Conservation (phyloP, 2,888 invertebrate genomes). For the Chironomus tentans region DNA sequence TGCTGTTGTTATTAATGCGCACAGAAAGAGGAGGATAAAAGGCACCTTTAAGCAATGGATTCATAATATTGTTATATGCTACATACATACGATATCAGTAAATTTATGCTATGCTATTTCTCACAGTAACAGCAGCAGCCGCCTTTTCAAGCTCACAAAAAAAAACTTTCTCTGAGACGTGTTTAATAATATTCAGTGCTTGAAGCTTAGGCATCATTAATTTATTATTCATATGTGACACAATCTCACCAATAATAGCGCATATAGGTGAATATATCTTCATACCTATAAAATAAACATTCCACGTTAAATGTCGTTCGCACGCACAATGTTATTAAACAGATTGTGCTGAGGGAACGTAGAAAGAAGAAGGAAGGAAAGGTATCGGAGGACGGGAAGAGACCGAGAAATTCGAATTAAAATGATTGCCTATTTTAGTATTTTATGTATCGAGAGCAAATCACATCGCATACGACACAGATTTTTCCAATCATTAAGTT, state of each 20-base stretch:
- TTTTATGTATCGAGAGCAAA: neutral
- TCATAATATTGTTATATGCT: neutral
- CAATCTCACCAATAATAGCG: neutral
- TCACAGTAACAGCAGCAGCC: neutral
- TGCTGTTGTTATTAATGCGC: neutral
- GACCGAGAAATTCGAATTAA: neutral
- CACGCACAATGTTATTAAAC: neutral
- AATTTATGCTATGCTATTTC: neutral
- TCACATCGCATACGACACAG: neutral
- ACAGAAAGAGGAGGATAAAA: neutral
- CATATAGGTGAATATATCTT: neutral
- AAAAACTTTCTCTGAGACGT: neutral
- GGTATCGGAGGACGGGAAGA: neutral
- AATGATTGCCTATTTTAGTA: too few relatives aligned
- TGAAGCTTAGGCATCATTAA: slow-evolving; percentile 11
- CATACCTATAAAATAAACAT: slow-evolving; percentile 15
- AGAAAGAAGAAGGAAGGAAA: neutral
- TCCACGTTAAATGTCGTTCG: neutral
- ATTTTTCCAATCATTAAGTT: neutral
- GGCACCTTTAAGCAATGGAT: neutral
- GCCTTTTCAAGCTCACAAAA: neutral
- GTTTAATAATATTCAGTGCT: neutral
- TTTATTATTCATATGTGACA: slow-evolving; percentile 25
- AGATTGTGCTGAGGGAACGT: neutral
- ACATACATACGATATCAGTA: neutral